phyloP scores from a whole-genome alignment of 2,113 vertebrate species.

The Aplodontia rufa region DNA sequence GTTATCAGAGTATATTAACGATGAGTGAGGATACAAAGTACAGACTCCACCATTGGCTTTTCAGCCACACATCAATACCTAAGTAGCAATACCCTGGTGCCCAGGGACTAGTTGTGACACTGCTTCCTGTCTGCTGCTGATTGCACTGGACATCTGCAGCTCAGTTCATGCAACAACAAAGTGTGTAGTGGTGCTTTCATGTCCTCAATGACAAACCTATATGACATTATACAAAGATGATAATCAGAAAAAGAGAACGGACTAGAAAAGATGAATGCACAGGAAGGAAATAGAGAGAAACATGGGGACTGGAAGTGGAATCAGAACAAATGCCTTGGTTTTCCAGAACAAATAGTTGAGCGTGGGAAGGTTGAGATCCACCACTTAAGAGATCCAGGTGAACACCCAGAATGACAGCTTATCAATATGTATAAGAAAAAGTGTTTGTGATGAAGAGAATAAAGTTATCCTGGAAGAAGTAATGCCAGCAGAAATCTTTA shows the following conservation, averaged over 20 bases:
- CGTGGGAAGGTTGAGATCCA: not conserved
- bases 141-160: not conserved
- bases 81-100: not conserved
- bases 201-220: not conserved
- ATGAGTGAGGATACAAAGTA: not conserved
- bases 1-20: not conserved
- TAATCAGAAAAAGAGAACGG: not conserved
- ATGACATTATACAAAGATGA: not conserved
- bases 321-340: not conserved
- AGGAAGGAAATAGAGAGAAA: constrained; percentile 4
- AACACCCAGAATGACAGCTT: not conserved
- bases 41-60: not conserved
- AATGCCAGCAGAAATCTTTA: not conserved
- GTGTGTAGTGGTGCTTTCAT: not conserved
- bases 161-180: not conserved
- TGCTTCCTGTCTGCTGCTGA: not conserved
- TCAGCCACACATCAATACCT: not conserved
- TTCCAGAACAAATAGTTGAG: not conserved
- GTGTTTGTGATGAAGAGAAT: not conserved
- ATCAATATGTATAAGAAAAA: not conserved
- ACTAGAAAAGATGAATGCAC: not conserved
- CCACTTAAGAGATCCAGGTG: not conserved
- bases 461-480: not conserved
- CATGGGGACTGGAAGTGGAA: not conserved
- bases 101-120: not conserved